phyloP scores from a whole-genome alignment of 2,888 invertebrate genomes.

The Erynnis tages region DNA sequence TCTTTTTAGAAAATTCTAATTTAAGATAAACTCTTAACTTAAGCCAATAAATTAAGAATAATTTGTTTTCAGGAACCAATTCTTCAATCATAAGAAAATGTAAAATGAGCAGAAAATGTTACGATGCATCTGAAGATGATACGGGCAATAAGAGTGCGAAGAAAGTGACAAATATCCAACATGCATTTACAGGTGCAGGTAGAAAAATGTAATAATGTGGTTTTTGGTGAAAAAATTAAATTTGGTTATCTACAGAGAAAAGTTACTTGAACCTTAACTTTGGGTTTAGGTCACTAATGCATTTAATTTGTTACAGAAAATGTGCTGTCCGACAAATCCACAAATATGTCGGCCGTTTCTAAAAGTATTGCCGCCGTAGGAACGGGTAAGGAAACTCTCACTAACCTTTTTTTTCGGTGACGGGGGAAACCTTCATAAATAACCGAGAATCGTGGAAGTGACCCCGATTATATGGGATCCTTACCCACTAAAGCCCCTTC shows the following conservation, averaged over 20 bases:
- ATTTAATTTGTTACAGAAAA: constrained; percentile 1
- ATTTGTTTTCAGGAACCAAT: constrained; percentile 11
- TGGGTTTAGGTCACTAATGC: too few relatives aligned
- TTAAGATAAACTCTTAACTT: too few relatives aligned
- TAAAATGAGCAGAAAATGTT: neutral
- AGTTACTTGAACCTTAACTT: too few relatives aligned
- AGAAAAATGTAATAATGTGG: neutral
- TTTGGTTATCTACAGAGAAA: too few relatives aligned
- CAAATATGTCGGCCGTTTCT: neutral
- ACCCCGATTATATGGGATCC: too few relatives aligned
- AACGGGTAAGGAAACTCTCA: neutral
- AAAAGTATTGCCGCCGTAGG: neutral
- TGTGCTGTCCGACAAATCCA: neutral
- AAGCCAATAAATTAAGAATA: too few relatives aligned
- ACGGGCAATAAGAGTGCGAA: neutral
- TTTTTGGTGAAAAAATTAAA: too few relatives aligned
- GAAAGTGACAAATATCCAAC: neutral
- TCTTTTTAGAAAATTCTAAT: too few relatives aligned
- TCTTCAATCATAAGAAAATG: constrained; percentile 19
- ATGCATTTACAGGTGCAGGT: constrained; percentile 6
- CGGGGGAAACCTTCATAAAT: too few relatives aligned
- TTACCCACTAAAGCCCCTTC: too few relatives aligned
- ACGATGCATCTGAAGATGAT: neutral
- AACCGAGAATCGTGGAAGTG: too few relatives aligned
- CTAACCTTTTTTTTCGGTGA: too few relatives aligned